Percentiles rank a stretch among this genome's conserved stretches.
Evolutionary conservation across 2,888 invertebrate species (phyloP).

Genomic region (Hirtodrosophila trivittata): DNA sequence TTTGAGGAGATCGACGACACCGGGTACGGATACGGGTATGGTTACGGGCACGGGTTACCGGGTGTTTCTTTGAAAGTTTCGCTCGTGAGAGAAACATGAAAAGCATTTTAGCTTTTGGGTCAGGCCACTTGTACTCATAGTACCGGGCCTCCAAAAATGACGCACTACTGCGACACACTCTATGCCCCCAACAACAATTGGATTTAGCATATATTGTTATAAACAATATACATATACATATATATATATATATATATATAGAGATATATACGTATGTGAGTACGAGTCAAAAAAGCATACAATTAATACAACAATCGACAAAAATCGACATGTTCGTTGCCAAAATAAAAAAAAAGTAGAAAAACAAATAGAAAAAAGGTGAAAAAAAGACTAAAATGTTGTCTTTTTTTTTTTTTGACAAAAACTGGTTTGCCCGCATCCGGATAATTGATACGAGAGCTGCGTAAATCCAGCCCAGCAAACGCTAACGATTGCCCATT

Average conservation of each 20-base stretch:
- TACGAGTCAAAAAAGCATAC: constrained; percentile 20
- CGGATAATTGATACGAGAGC: constrained; percentile 60
- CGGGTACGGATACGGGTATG: too few relatives aligned
- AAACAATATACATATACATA: constrained; percentile 13
- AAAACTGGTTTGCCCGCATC: constrained; percentile 67
- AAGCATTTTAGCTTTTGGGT: constrained; percentile 48
- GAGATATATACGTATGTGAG: neutral
- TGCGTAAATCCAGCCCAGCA: constrained; percentile 16
- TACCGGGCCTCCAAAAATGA: constrained; percentile 36
- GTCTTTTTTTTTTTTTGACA: constrained; percentile 22
- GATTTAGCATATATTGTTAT: constrained; percentile 32
- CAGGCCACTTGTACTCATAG: constrained; percentile 1
- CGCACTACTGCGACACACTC: constrained; percentile 41
- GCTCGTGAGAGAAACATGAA: constrained; percentile 44
- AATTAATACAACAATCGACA: constrained; percentile 24
- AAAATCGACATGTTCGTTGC: constrained; percentile 38
- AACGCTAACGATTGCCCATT: constrained; percentile 36
- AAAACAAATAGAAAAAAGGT: constrained; percentile 1
- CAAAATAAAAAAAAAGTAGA: constrained; percentile 27
- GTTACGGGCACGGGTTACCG: too few relatives aligned
- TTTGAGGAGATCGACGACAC: too few relatives aligned
- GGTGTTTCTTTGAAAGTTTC: constrained; percentile 23
- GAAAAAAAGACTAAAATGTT: constrained; percentile 1
- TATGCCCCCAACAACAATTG: constrained; percentile 39
- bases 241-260: neutral